phyloP scores from a whole-genome alignment of 35 echinoderm and acorn worm genomes.

The Ophiothrix spiculata region DNA sequence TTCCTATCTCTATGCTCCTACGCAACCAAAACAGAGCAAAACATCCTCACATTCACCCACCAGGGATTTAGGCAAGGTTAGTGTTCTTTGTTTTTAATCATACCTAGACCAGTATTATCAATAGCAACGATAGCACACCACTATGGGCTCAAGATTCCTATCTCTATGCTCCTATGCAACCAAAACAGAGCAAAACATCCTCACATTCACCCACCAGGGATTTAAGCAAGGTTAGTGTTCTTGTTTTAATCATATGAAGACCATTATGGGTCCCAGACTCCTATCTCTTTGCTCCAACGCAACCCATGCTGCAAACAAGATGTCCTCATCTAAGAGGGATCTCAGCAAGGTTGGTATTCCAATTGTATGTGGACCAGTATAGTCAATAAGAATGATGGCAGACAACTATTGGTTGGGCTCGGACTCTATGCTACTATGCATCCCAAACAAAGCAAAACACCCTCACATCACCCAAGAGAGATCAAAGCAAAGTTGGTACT shows the following conservation, averaged over 20 bases:
- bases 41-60: constrained; percentile 77
- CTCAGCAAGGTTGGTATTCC: too few relatives aligned
- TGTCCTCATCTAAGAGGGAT: too few relatives aligned
- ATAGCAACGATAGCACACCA: not conserved
- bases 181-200: not conserved
- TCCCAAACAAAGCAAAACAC: not conserved
- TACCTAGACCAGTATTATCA: not conserved
- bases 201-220: not conserved
- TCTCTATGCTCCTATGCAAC: not conserved
- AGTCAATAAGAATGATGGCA: too few relatives aligned
- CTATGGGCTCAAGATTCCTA: not conserved
- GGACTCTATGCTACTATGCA: too few relatives aligned
- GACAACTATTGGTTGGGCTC: too few relatives aligned
- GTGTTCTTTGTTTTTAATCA: not conserved
- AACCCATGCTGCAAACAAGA: too few relatives aligned
- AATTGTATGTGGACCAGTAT: too few relatives aligned
- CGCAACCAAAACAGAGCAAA: constrained; percentile 53
- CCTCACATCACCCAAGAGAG: not conserved
- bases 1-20: constrained; percentile 75
- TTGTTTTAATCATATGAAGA: too few relatives aligned
- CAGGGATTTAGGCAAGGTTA: constrained; percentile 75
- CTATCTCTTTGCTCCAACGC: not conserved
- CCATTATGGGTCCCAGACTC: not conserved
- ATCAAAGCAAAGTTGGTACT: too few relatives aligned
- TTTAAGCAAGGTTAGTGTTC: constrained; percentile 81